These are phyloP conservation scores for Melanotus villosus DNA, from an alignment of 2,888 invertebrate species.

Conservation along the genomic window DNA sequence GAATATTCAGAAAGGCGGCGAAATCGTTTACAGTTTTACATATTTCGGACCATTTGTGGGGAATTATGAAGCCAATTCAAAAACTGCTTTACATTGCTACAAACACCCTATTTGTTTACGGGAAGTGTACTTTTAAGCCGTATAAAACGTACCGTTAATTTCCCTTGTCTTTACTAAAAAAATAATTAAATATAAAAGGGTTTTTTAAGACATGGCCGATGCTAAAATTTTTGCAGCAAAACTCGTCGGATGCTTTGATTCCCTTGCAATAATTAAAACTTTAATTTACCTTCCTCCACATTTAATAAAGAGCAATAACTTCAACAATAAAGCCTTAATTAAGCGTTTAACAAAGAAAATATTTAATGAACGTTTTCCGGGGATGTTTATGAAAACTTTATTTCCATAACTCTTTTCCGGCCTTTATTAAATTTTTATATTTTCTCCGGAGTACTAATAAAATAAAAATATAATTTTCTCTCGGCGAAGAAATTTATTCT, in stretches of 20 bases:
- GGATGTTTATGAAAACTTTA: conserved; percentile 36
- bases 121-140: conserved; percentile 31
- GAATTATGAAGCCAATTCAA: conserved; percentile 49
- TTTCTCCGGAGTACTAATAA: conserved; percentile 9
- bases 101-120: conserved; percentile 40
- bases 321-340: conserved; percentile 46
- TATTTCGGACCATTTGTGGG: conserved; percentile 58
- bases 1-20: conserved; percentile 61
- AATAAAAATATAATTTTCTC: conserved; percentile 23
- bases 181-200: conserved; percentile 26
- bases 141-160: conserved; percentile 41
- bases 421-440: conserved; percentile 37
- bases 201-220: not conserved
- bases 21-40: conserved; percentile 62
- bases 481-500: conserved; percentile 21
- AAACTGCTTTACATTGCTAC: conserved; percentile 44
- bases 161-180: not conserved
- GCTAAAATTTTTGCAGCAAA: not conserved
- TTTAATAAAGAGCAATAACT: conserved; percentile 44
- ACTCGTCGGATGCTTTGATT: conserved; percentile 22
- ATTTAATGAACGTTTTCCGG: conserved; percentile 38
- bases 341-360: conserved; percentile 44
- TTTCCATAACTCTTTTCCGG: conserved; percentile 36
- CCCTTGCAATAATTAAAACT: conserved; percentile 38
- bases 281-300: conserved; percentile 38